These are phyloP conservation scores for Rhombomys opimus DNA, from an alignment of 2,113 vertebrate species.

Conservation along the genomic window DNA sequence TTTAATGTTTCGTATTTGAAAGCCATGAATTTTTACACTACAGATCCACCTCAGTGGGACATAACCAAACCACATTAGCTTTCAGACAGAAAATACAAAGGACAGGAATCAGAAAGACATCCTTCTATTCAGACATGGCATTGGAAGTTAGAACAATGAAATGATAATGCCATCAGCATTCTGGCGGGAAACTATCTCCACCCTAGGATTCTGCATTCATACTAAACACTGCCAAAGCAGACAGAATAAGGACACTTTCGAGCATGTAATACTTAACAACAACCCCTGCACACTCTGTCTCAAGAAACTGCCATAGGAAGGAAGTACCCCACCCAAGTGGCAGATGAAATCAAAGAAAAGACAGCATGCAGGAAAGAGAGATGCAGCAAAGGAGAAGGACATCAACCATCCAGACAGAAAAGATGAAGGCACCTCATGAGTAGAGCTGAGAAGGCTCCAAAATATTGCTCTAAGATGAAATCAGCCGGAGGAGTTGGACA, in stretches of 20 bases:
- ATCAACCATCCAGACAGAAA: not conserved
- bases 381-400: not conserved
- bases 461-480: not conserved
- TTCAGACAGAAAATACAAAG: conserved; percentile 20
- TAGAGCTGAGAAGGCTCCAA: not conserved
- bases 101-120: not conserved
- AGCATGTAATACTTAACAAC: not conserved
- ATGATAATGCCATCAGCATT: not conserved
- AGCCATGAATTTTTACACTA: not conserved
- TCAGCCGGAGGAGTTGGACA: not conserved
- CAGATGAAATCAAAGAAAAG: not conserved
- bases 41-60: not conserved
- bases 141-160: not conserved
- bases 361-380: not conserved
- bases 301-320: not conserved
- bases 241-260: not conserved
- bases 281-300: not conserved
- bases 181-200: not conserved
- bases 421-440: not conserved
- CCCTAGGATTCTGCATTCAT: not conserved
- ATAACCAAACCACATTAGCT: not conserved
- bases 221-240: not conserved
- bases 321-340: not conserved
- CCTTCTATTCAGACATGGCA: not conserved
- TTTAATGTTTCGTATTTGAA: not conserved